Evolutionary conservation across 2,888 invertebrate genomes (phyloP).

Genomic region (Drosophila picticornis): DNA sequence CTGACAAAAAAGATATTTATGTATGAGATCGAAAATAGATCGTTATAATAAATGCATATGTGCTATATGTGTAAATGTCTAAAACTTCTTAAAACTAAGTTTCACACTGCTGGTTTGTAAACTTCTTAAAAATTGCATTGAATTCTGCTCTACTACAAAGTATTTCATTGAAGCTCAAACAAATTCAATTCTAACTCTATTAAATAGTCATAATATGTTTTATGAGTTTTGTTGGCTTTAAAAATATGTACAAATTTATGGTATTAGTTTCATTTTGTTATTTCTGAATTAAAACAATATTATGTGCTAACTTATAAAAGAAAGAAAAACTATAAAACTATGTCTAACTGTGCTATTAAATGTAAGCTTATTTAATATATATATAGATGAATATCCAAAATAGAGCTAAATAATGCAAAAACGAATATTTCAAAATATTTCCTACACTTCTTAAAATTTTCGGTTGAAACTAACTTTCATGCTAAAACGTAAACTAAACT

Average conservation of each 20-base stretch:
- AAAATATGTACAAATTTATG: slow-evolving; percentile 60
- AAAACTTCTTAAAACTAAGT: slow-evolving; percentile 16
- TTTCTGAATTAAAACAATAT: slow-evolving; percentile 25
- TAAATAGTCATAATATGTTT: slow-evolving; percentile 18
- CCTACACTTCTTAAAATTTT: slow-evolving; percentile 27
- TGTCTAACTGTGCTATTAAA: slow-evolving; percentile 83
- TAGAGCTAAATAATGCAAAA: slow-evolving; percentile 39
- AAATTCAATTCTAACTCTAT: slow-evolving; percentile 25
- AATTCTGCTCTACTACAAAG: not conserved
- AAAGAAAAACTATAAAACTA: slow-evolving; percentile 53
- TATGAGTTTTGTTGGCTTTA: slow-evolving; percentile 30
- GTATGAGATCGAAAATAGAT: slow-evolving; percentile 9
- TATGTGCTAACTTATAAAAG: slow-evolving; percentile 31
- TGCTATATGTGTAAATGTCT: slow-evolving; percentile 51
- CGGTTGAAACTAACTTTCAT: slow-evolving; percentile 14
- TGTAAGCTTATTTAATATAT: slow-evolving; percentile 76
- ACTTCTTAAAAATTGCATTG: slow-evolving; percentile 2
- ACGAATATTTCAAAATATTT: slow-evolving; percentile 54
- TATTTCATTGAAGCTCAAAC: slow-evolving; percentile 32
- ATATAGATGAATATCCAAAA: slow-evolving; percentile 44
- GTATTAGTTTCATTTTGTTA: slow-evolving; percentile 39
- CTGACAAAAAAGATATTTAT: not conserved
- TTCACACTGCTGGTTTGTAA: slow-evolving; percentile 12
- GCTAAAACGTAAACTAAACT: slow-evolving; percentile 19
- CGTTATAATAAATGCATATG: slow-evolving; percentile 15